Evolutionary conservation across 1,140 invertebrate genomes (phyloP).

Genomic region (Trypoxylus dichotomus): DNA sequence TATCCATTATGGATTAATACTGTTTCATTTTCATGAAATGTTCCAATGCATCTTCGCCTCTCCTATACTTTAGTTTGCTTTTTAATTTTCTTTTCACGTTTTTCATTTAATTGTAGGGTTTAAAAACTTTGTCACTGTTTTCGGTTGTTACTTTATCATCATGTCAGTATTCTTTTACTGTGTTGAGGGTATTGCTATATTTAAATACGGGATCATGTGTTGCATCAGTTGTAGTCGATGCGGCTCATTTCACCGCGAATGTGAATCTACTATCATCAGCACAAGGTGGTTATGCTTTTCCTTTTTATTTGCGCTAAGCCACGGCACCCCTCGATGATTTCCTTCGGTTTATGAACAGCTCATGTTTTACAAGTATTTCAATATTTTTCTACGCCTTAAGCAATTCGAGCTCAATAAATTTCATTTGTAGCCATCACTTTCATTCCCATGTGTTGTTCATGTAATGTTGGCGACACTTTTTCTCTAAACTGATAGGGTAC

Average conservation of each 20-base stretch:
- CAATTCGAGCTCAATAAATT: constrained; percentile 40
- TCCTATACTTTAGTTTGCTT: background rate
- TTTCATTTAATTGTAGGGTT: background rate
- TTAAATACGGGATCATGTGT: background rate
- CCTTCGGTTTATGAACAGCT: background rate
- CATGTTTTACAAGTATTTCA: constrained; percentile 31
- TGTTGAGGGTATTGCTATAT: background rate
- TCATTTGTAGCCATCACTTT: constrained; percentile 35
- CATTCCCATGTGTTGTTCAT: constrained; percentile 40
- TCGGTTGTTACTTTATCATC: background rate
- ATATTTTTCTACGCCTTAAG: constrained; percentile 38
- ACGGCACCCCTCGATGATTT: background rate
- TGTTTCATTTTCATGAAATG: background rate
- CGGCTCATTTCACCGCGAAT: constrained; percentile 24
- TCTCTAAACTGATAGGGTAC: constrained; percentile 34
- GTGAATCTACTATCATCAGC: constrained; percentile 25
- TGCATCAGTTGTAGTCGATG: constrained; percentile 2
- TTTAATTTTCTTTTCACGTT: background rate
- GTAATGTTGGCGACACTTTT: constrained; percentile 37
- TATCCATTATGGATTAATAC: too few relatives aligned
- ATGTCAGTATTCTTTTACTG: background rate
- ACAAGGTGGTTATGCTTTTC: background rate
- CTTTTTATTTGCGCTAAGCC: constrained; percentile 23
- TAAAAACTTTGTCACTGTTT: background rate
- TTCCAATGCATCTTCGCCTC: background rate